Evolutionary conservation across 2,113 vertebrate species (phyloP).

Genomic region (Percina caprodes): DNA sequence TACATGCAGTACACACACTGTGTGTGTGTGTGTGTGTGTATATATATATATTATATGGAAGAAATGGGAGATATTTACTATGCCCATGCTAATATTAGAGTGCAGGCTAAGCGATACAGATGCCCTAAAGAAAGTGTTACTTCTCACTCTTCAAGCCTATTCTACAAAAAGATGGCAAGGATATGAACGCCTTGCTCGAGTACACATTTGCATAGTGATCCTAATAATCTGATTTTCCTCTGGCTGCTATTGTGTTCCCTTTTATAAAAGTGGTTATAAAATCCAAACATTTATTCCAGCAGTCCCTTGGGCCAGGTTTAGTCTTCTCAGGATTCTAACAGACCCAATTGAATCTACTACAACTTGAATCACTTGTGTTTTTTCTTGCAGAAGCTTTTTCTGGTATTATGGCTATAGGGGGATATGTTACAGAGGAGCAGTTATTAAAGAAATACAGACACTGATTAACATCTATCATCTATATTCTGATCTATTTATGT

Average conservation of each 20-base stretch:
- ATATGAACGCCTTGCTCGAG: constrained; percentile 48
- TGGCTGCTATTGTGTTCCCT: constrained; percentile 73
- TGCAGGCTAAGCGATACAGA: constrained; percentile 41
- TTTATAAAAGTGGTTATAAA: constrained; percentile 72
- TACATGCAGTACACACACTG: background rate
- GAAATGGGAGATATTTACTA: constrained; percentile 42
- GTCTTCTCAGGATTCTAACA: constrained; percentile 47
- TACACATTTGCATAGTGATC: constrained; percentile 75
- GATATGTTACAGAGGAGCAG: background rate
- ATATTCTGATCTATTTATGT: background rate
- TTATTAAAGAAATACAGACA: constrained; percentile 1
- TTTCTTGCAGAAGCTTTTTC: constrained; percentile 21
- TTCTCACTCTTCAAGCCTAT: constrained; percentile 50
- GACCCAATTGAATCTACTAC: constrained; percentile 47
- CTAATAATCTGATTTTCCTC: constrained; percentile 79
- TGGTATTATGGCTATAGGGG: background rate
- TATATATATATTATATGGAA: background rate
- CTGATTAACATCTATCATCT: background rate
- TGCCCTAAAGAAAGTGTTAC: constrained; percentile 67
- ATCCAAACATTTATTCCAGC: constrained; percentile 60
- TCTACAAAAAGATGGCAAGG: constrained; percentile 60
- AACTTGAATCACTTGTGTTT: background rate
- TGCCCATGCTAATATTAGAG: constrained; percentile 50
- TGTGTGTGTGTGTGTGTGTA: too few species aligned
- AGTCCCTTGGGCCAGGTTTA: constrained; percentile 68